phyloP scores from a whole-genome alignment of 2,888 invertebrate genomes.

The Tridacna crocea region DNA sequence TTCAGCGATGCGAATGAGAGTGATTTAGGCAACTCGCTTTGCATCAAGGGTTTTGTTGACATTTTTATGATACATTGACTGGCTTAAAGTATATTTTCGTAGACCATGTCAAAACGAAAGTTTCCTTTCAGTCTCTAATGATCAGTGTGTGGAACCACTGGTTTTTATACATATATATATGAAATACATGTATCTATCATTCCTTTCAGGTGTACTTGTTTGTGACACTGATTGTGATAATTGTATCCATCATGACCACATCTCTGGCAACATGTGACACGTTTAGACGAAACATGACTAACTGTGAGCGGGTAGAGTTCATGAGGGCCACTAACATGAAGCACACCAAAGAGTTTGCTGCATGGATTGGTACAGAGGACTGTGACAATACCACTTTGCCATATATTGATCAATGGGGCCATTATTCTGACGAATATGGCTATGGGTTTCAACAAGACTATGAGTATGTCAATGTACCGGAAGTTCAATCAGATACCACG shows the following conservation, averaged over 20 bases:
- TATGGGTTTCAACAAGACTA: neutral
- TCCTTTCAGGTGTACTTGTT: constrained; percentile 33
- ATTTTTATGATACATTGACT: too few relatives aligned
- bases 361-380: neutral
- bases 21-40: too few relatives aligned
- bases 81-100: neutral
- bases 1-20: too few relatives aligned
- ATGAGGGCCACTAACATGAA: constrained; percentile 12
- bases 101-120: neutral
- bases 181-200: too few relatives aligned
- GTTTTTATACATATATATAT: too few relatives aligned
- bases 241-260: constrained; percentile 31
- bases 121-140: neutral
- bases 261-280: constrained; percentile 22
- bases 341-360: neutral
- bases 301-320: constrained; percentile 32
- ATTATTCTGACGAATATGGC: neutral
- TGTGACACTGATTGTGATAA: constrained; percentile 14
- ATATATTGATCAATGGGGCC: neutral
- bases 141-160: too few relatives aligned
- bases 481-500: neutral
- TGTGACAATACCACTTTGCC: constrained; percentile 8
- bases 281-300: constrained; percentile 36
- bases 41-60: too few relatives aligned
- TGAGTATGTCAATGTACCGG: neutral